phyloP scores from a whole-genome alignment of 2,113 vertebrate species.

The Siniperca knerii region DNA sequence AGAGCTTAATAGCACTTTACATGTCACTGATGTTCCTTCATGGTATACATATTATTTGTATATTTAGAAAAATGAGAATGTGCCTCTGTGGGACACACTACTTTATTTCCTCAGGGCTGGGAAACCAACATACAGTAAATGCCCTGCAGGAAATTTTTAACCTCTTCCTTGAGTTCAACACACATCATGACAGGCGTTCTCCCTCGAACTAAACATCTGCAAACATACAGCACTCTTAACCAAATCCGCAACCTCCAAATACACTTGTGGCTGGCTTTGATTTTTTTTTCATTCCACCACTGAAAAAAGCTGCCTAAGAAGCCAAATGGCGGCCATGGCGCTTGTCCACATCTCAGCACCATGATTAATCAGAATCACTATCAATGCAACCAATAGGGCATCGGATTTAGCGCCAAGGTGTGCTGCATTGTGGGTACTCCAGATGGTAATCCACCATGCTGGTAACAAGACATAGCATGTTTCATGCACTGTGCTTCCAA shows the following conservation, averaged over 20 bases:
- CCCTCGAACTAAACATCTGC: constrained; percentile 66
- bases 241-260: constrained; percentile 68
- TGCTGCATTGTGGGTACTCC: constrained; percentile 15
- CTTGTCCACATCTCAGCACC: constrained; percentile 9
- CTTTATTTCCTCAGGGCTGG: constrained; percentile 19
- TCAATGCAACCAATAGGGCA: neutral
- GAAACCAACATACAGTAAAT: constrained; percentile 19
- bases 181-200: constrained; percentile 56
- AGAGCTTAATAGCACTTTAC: neutral
- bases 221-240: constrained; percentile 60
- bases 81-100: constrained; percentile 4
- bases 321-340: constrained; percentile 23
- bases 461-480: neutral
- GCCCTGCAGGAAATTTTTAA: constrained; percentile 29
- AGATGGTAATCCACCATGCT: neutral
- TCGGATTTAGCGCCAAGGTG: neutral
- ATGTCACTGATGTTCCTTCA: neutral
- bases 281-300: constrained; percentile 38
- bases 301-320: constrained; percentile 14
- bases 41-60: neutral
- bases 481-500: neutral
- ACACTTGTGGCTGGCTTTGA: constrained; percentile 50
- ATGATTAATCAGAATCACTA: constrained; percentile 33
- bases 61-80: constrained; percentile 11
- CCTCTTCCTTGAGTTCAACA: constrained; percentile 58